Conservation (phyloP, 2,888 invertebrate genomes). For the Chrysina gloriosa region DNA sequence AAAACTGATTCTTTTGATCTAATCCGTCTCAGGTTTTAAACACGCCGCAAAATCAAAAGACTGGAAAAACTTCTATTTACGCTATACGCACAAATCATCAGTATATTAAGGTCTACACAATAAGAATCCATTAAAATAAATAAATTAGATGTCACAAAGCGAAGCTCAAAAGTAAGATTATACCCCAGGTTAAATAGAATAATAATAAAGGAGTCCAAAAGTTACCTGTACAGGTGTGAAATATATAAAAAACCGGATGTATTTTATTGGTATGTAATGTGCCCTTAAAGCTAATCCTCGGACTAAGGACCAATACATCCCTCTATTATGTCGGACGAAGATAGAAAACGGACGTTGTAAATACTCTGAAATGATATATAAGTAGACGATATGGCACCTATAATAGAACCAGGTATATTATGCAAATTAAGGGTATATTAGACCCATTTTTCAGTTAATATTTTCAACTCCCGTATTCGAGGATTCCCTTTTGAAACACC, state of each 20-base stretch:
- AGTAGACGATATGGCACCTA: conserved; percentile 36
- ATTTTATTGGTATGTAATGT: conserved; percentile 49
- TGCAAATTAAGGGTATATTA: conserved; percentile 34
- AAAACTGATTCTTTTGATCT: too few species aligned
- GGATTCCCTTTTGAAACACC: neutral
- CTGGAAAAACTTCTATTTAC: too few species aligned
- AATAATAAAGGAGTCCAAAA: conserved; percentile 36
- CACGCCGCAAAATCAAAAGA: too few species aligned
- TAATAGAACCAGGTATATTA: conserved; percentile 37
- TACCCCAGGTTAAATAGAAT: conserved; percentile 24
- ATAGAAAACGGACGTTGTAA: conserved; percentile 33
- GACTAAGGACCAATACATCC: conserved; percentile 21
- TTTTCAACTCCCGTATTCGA: conserved; percentile 20
- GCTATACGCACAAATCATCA: neutral
- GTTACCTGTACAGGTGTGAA: conserved; percentile 49
- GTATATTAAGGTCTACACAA: conserved; percentile 25
- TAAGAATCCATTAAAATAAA: conserved; percentile 24
- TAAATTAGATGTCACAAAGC: conserved; percentile 6
- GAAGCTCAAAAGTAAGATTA: conserved; percentile 10
- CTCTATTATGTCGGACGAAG: neutral
- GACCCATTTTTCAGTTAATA: conserved; percentile 27
- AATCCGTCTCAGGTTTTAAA: too few species aligned
- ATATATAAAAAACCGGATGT: conserved; percentile 49
- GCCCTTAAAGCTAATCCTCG: conserved; percentile 39
- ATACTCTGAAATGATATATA: conserved; percentile 35